Percentiles rank a stretch among this genome's conserved stretches.
Conservation (phyloP, 2,888 invertebrate genomes). For the Trisateles emortualis region DNA sequence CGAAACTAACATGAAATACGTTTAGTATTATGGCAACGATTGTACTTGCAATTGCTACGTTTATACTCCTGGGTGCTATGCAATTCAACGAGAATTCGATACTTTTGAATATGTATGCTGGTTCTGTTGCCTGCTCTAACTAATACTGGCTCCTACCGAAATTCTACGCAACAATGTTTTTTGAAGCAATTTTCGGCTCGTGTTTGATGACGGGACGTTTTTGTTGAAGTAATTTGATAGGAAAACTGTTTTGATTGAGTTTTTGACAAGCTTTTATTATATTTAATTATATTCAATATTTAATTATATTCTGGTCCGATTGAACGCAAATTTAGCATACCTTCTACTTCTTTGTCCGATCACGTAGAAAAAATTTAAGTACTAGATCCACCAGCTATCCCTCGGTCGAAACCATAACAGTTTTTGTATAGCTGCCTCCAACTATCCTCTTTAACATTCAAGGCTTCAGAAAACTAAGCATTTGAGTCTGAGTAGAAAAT, state of each 20-base stretch:
- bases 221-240: not conserved
- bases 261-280: no score
- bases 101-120: constrained; percentile 54
- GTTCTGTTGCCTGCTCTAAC: constrained; percentile 11
- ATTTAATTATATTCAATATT: no score
- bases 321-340: no score
- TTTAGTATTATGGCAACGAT: constrained; percentile 11
- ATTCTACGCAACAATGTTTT: constrained; percentile 3
- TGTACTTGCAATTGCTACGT: constrained; percentile 18
- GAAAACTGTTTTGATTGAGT: not conserved
- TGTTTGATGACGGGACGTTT: not conserved
- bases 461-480: no score
- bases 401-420: no score
- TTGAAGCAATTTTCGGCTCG: not conserved
- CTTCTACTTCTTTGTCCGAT: no score
- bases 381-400: no score
- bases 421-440: no score
- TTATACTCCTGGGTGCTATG: constrained; percentile 34
- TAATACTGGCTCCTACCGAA: constrained; percentile 10
- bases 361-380: no score
- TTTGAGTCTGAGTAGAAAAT: no score
- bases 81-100: constrained; percentile 50
- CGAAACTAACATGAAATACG: not conserved
- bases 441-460: no score
- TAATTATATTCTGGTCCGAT: no score